Conservation (phyloP, 2,113 vertebrate species). For the Oostethus manadensis region DNA sequence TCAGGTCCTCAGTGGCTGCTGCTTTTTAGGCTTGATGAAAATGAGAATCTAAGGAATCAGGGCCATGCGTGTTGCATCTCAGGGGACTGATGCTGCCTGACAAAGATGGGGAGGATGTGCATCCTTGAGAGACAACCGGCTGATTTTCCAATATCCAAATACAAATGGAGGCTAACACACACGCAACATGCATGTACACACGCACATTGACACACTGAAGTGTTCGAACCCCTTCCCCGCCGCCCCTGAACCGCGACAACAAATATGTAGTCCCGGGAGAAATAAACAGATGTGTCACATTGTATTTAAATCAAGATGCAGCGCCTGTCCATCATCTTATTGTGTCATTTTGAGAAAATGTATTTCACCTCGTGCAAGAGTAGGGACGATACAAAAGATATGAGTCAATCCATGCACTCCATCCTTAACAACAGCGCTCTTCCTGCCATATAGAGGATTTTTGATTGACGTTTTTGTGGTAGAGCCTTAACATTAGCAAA, state of each 20-base stretch:
- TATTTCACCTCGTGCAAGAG: neutral
- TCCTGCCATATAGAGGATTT: no score
- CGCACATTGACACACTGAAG: neutral
- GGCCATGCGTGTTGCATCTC: neutral
- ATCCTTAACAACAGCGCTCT: no score
- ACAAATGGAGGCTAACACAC: constrained; percentile 7
- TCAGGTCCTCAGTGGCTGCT: neutral
- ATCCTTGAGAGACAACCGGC: constrained; percentile 44
- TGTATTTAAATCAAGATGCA: constrained; percentile 1
- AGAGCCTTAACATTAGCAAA: no score
- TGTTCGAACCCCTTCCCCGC: neutral
- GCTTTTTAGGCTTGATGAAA: neutral
- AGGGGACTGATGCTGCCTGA: constrained; percentile 57
- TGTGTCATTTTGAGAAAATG: neutral
- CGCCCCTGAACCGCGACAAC: neutral
- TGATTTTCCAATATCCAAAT: constrained; percentile 4
- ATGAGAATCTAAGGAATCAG: neutral
- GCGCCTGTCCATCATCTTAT: neutral
- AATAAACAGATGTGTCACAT: constrained; percentile 9
- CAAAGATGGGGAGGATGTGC: constrained; percentile 64
- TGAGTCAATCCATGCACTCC: neutral
- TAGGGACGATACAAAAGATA: neutral
- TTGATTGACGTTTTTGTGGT: no score
- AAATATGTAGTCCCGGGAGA: constrained; percentile 3
- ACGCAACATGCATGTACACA: neutral